Evolutionary conservation across 2,888 invertebrate species (phyloP).

Genomic region (Biston stratarius): DNA sequence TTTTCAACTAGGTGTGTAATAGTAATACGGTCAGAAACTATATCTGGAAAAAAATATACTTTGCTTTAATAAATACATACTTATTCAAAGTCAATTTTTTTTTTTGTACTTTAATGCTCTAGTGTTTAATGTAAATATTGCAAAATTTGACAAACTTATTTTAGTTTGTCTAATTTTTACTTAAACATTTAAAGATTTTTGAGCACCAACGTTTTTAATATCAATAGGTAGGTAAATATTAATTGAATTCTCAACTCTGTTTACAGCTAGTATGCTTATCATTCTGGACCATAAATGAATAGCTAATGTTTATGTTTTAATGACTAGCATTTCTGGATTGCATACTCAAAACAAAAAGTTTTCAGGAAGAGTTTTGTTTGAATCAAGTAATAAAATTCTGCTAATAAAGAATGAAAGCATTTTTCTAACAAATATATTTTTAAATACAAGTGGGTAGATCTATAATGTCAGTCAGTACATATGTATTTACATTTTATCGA

Average conservation of each 20-base stretch:
- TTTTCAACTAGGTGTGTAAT: slow-evolving; percentile 88
- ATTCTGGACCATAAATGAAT: neutral
- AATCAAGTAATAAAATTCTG: neutral
- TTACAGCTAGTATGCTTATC: neutral
- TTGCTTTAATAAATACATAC: too few species aligned
- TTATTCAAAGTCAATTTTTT: too few species aligned
- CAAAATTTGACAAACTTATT: too few species aligned
- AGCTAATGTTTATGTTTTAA: neutral
- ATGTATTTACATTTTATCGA: neutral
- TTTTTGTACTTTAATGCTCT: too few species aligned
- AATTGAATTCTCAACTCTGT: too few species aligned
- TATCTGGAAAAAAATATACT: slow-evolving; percentile 76
- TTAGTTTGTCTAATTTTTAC: too few species aligned
- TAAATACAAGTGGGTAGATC: too few species aligned
- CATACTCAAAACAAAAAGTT: neutral
- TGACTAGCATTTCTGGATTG: neutral
- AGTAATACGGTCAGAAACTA: slow-evolving; percentile 79
- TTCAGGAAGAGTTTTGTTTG: neutral
- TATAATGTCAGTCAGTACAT: too few species aligned
- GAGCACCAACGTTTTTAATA: too few species aligned
- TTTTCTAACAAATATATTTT: neutral
- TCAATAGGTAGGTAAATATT: too few species aligned
- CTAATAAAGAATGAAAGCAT: neutral
- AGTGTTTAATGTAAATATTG: too few species aligned
- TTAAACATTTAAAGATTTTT: too few species aligned